Base-by-base conservation (phyloP, 2,888 invertebrate genomes). In the Plagiodera versicolora region DNA sequence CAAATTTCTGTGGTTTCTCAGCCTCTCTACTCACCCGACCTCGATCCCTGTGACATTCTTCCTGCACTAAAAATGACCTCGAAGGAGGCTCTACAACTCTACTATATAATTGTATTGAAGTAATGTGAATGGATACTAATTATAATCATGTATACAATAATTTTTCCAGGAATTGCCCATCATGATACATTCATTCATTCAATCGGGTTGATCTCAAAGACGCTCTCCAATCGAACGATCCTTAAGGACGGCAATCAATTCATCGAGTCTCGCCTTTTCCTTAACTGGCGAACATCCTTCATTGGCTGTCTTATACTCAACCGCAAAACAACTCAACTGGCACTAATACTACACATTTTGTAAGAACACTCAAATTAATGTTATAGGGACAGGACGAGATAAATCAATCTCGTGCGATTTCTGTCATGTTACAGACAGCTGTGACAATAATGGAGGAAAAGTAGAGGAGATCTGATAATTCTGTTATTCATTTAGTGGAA, bases 321-420 rank as follows among this genome's bases (percentile, higher is more conserved):
- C 58, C 58, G 50, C 51, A 58, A 58, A 58, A 58, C 58, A 58
- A 52, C 51, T 58, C 58, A 28, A 10, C 58, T 44, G 58, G 58
- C 58, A 58, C 58, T 58, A 52, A 58, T 51, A 58, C 51, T 11
- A 32, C 58, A 58, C 51, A 50, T 58, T 58, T 58, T 46, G 52
- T 50, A 46, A 10, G 46, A 58, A 58, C 58, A 58, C 58, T 58
- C 45, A 51, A 58, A 58, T 44, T 58, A 58, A 58, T 58, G 58
- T 58, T 44, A 58, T 52, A 8, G 54, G 46, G 45, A 44, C 58
- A 46, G 51, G 49, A 14, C 30, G 58, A 49, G 44, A 51, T 50
- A 30, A 53, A 59, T 59, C 54, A 55, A 30, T 49, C 28, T 54
- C 46, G 18, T 32, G 14, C 39, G 39, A 39, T 39, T 14, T 39